These are phyloP conservation scores for Falco biarmicus DNA, from an alignment of 2,797 vertebrate species.

Conservation along the genomic window DNA sequence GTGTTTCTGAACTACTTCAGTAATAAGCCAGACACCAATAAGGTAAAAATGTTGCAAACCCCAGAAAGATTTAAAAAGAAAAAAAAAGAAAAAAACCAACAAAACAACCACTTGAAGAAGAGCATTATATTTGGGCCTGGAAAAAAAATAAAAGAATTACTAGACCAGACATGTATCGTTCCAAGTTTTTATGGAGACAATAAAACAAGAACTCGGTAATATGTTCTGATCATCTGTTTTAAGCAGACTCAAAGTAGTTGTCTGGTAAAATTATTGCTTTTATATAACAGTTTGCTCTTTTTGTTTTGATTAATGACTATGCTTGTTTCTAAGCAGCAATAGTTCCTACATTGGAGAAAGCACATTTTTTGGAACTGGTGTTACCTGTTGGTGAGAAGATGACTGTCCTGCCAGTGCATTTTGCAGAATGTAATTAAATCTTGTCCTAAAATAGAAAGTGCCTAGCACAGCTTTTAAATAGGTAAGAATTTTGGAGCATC, in stretches of 20 bases:
- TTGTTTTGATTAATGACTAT: slow-evolving; percentile 46
- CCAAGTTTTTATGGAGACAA: slow-evolving; percentile 34
- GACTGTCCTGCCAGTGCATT: background rate
- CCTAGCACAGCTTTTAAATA: background rate
- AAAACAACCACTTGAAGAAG: background rate
- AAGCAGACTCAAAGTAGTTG: slow-evolving; percentile 11
- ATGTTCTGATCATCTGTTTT: slow-evolving; percentile 26
- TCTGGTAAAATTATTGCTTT: slow-evolving; percentile 48
- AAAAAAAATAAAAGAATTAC: background rate
- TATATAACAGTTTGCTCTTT: slow-evolving; percentile 20
- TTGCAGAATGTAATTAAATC: slow-evolving; percentile 8
- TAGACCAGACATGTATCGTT: background rate
- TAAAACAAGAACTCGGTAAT: slow-evolving; percentile 7
- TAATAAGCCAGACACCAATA: background rate
- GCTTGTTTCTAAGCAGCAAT: slow-evolving; percentile 23
- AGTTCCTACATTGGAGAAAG: background rate
- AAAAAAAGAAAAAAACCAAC: background rate
- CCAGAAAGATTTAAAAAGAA: background rate
- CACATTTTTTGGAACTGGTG: background rate
- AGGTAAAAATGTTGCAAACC: background rate
- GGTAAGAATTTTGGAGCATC: background rate
- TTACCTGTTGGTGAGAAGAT: slow-evolving; percentile 37
- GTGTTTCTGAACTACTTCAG: background rate
- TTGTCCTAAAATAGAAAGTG: background rate
- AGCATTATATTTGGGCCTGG: background rate